Percentiles rank a stretch among this genome's conserved stretches.
Evolutionary conservation across 2,113 vertebrate genomes (phyloP).

Genomic region (Festucalex cinctus): DNA sequence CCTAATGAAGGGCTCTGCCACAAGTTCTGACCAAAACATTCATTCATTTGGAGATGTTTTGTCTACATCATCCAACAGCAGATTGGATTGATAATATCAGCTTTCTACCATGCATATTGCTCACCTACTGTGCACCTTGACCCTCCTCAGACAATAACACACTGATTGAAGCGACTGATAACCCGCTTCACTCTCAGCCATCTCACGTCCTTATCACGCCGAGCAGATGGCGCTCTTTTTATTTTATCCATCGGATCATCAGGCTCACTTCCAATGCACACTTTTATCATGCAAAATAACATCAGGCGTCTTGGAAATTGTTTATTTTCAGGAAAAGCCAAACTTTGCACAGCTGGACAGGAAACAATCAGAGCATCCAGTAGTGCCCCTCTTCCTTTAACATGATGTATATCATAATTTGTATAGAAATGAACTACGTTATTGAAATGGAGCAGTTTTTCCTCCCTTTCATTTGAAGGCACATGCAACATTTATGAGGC

Average conservation of each 20-base stretch:
- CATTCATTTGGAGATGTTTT: neutral
- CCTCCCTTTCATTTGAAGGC: conserved; percentile 19
- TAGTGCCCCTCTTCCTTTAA: too few species aligned
- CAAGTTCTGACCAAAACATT: neutral
- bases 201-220: conserved; percentile 17
- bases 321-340: conserved; percentile 14
- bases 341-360: neutral
- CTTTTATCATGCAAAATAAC: conserved; percentile 18
- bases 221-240: conserved; percentile 20
- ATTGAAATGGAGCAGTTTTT: neutral
- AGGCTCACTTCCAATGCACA: conserved; percentile 19
- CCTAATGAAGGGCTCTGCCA: too few species aligned
- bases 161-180: conserved; percentile 39
- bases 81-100: conserved; percentile 1
- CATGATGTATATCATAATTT: conserved; percentile 1
- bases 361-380: neutral
- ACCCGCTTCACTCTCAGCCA: conserved; percentile 1
- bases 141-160: conserved; percentile 35
- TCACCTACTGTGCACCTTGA: conserved; percentile 29
- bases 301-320: too few species aligned
- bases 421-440: neutral
- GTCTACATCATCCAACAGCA: conserved; percentile 1
- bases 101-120: conserved; percentile 6
- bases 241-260: conserved; percentile 20
- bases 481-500: conserved; percentile 27